Base-by-base conservation (phyloP, 2,888 invertebrate species). In the Acrocyrtus sp. region DNA sequence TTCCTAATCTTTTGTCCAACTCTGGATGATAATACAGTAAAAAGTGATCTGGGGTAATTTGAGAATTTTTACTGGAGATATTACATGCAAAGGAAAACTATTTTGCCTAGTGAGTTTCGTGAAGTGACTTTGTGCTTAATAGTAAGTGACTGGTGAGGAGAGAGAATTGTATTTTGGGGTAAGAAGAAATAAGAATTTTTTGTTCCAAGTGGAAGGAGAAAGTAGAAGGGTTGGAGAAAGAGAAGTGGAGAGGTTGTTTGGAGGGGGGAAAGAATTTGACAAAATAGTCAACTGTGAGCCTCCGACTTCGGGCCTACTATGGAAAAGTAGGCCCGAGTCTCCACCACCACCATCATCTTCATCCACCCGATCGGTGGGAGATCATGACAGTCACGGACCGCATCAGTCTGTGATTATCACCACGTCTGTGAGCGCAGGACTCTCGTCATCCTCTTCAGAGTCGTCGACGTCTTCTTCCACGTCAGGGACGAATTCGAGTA, bases 281-380 rank as follows among this genome's bases (percentile, higher is more conserved):
- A 79, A 79, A 76, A 79, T 79, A 78, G 79, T 79, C 57, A 78
- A 79, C 60, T 79, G 77, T 75, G 79, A 77, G 72, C 63, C 68
- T 45, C 70, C 75, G 74, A 67, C 76, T 56, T 76, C 77, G 79
- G 79, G 79, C 77, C 77, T 78, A 79, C 75, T 78, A 69, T 79
- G 75, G 77, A 75, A 74, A 75, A 72, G 76, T 79, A 79, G 79
- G 79, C 79, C 79, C 79, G 79, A 74, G 60, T 66, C 74, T 48
- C 45, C 68, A 43, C 66, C 51, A 26, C 45, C 66, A 60, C 29
- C 57, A 57, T 24, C 61, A 29, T 19, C 58, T 26, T 34, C 48
- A 29, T 50, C 47, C n/a, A n/a, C n/a, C n/a, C n/a, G n/a, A 57
- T 48, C 66, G 39, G 26, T 43, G 45, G 50, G 41, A 45, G 67